Evolutionary conservation across 2,797 vertebrate genomes (phyloP), one percentile per base, ranked within the genome.

Genomic region (Rhynchotus rufescens): DNA sequence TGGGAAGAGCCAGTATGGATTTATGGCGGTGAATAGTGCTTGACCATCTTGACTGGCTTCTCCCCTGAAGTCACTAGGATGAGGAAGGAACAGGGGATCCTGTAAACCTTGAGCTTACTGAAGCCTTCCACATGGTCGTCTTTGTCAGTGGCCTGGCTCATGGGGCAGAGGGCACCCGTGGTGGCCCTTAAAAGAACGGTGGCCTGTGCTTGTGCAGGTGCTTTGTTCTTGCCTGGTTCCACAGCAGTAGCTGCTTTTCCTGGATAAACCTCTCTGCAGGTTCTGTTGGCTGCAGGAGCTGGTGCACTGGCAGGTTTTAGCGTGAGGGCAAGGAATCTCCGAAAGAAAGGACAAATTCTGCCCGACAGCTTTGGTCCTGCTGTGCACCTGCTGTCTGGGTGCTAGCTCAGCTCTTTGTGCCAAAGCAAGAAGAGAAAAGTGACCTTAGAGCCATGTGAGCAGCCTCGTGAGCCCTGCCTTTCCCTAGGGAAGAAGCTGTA

Each of bases 351-450:
- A 19, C 52, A 56, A 34, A 47, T 19, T 15, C 20, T 73, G 40
- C 34, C 28, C n/a, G 30, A 20, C 51, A 32, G 15, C 1, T 2
- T 21, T 6, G 66, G n/a, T 82, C 14, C 19, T 4, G 32, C 19
- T 7, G 1, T 1, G 10, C 1, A 2, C 28, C 40, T 30, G 10
- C 28, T 30, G 16, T 30, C 52, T 4, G 28, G 12, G 25, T 25
- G 57, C 10, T 49, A 34, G 9, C 62, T 20, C 23, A 21, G 67
- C 34, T 56, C 30, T 2, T 68, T 30, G 12, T 62, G 15, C 17
- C 69, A 25, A 51, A 36, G 15, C 28, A 4, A 80, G 52, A 15
- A 30, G 15, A 15, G n/a, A 42, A 36, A 49, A 25, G 10, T n/a
- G 38, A 34, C 23, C 67, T 4, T 23, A 47, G 75, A 17, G 52